These are phyloP conservation scores for Folsomia manolachei DNA, from an alignment of 2,888 invertebrate genomes.

Conservation along the genomic window DNA sequence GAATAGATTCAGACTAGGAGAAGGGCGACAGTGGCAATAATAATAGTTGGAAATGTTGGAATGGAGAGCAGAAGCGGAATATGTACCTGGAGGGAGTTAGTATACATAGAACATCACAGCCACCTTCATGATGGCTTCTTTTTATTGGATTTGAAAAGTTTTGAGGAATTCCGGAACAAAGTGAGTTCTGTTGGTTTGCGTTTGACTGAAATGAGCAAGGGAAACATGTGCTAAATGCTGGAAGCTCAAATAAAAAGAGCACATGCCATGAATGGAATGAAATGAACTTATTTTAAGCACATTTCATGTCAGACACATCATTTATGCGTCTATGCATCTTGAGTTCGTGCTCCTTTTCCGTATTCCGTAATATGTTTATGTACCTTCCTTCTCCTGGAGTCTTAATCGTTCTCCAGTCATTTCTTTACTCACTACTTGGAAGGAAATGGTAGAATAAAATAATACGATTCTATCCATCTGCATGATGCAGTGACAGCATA, in stretches of 20 bases:
- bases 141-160: slow-evolving; percentile 15
- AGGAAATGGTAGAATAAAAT: too few species aligned
- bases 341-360: too few species aligned
- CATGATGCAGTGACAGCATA: too few species aligned
- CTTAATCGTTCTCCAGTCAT: not conserved
- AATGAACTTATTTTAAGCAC: not conserved
- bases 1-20: not conserved
- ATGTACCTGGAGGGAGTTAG: slow-evolving; percentile 10
- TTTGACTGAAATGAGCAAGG: not conserved
- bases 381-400: not conserved
- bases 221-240: slow-evolving; percentile 19
- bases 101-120: not conserved
- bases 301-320: not conserved
- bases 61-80: not conserved
- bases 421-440: too few species aligned
- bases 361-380: not conserved
- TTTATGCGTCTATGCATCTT: not conserved
- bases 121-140: slow-evolving; percentile 1
- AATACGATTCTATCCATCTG: too few species aligned
- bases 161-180: not conserved
- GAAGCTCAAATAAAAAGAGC: not conserved
- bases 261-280: not conserved
- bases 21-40: slow-evolving; percentile 12
- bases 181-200: not conserved
- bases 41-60: not conserved